Evolutionary conservation across 1,140 invertebrate species (phyloP), one percentile per base, ranked within the genome.

Genomic region (Orussus abietinus): DNA sequence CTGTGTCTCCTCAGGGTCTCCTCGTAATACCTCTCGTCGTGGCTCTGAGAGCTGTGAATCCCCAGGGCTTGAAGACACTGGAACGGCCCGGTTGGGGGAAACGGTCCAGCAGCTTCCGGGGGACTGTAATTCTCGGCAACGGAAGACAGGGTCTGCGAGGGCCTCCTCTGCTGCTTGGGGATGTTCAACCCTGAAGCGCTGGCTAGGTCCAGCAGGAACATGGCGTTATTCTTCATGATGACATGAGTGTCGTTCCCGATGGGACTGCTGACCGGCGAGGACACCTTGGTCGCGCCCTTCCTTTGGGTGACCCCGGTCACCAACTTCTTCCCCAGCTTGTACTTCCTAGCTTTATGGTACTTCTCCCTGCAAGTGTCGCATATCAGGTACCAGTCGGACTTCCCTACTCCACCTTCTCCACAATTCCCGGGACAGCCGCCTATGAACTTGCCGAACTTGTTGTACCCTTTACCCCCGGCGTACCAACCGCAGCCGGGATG

Each of bases 401-500:
- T 87, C 17, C 85, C 86, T 6, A 85, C 77, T 9, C 90, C 90
- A 1, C 88, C 88, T 56, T 91, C 88, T 0, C 90, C 91, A 66
- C 91, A 94, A 52, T 87, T 88, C 10, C 89, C 90, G 0, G 87
- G 85, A 87, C 88, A 91, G 1, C 89, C 90, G 9, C 84, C 81
- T 63, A 87, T 90, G 63, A 86, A 92, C 57, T 83, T 86, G 6
- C 90, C 90, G 22, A 81, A 81, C 42, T 82, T 86, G 60, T 92
- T 92, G 66, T 93, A 94, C 2, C 91, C 91, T 64, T 90, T 90
- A 2, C 89, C 86, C 7, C 82, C 82, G n/a, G 90, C 85, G 45
- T 87, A 81, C 55, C 81, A 81, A 0, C 90, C 90, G 68, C 94
- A 96, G 1, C 94, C 94, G 3, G 88, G 86, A 76, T 97, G 94